These are phyloP conservation scores for Bungarus multicinctus DNA, from an alignment of 2,113 vertebrate species.

Conservation along the genomic window DNA sequence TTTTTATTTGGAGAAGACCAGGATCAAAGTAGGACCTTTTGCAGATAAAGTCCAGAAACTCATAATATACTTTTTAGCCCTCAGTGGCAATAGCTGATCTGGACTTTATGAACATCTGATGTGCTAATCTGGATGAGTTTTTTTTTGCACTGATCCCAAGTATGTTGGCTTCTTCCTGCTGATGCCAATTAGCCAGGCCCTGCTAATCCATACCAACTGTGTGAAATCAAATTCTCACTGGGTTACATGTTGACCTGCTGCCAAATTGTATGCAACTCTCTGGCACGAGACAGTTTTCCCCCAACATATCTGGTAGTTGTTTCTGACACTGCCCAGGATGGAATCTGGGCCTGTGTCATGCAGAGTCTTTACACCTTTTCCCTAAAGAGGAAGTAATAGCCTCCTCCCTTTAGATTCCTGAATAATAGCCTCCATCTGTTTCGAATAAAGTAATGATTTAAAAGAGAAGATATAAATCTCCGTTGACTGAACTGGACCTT, in stretches of 20 bases:
- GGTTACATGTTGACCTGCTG: neutral
- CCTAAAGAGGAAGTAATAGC: neutral
- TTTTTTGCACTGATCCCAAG: neutral
- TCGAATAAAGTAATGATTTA: neutral
- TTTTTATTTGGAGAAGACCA: neutral
- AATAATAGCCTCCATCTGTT: neutral
- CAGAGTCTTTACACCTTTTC: neutral
- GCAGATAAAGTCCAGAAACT: neutral
- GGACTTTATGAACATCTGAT: neutral
- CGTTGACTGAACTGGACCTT: neutral
- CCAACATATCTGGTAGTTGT: neutral
- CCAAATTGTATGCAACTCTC: neutral
- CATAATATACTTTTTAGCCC: neutral
- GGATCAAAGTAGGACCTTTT: neutral
- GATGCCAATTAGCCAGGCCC: constrained; percentile 22
- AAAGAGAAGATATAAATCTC: neutral
- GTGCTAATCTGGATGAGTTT: neutral
- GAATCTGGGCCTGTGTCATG: neutral
- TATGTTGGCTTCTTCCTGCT: constrained; percentile 2
- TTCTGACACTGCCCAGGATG: neutral
- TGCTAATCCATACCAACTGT: constrained; percentile 5
- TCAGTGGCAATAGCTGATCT: neutral
- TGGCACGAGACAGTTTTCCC: neutral
- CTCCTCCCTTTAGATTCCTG: neutral
- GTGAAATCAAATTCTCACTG: neutral